Percentiles rank a stretch among this genome's conserved stretches.
Conservation (phyloP, 2,888 invertebrate genomes). For the Sepioteuthis lessoniana region DNA sequence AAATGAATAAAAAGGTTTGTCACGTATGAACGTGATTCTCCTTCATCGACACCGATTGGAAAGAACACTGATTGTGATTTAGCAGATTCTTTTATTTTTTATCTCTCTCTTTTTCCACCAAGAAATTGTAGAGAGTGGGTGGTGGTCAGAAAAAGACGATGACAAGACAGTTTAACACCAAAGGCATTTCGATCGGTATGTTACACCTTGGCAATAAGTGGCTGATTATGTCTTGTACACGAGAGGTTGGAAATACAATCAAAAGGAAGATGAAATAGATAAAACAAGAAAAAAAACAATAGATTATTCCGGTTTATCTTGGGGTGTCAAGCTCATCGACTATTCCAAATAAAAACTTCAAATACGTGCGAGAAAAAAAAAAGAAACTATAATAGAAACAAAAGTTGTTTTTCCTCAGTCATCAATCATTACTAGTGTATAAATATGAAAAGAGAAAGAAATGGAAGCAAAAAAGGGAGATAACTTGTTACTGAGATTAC, state of each 20-base stretch:
- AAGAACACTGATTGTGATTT: not conserved
- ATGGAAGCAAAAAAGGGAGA: not conserved
- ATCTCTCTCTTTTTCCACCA: too few relatives aligned
- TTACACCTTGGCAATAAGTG: not conserved
- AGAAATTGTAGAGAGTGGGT: too few relatives aligned
- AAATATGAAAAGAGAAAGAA: not conserved
- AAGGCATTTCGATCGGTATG: not conserved
- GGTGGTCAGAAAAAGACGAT: not conserved
- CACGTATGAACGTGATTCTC: not conserved
- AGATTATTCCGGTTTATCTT: constrained; percentile 6
- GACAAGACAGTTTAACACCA: constrained; percentile 23
- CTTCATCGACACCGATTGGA: not conserved
- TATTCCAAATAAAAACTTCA: constrained; percentile 12
- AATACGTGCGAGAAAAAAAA: not conserved
- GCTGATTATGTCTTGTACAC: not conserved
- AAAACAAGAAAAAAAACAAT: not conserved
- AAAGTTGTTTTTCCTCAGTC: not conserved
- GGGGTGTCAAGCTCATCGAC: constrained; percentile 10
- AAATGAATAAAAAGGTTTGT: not conserved
- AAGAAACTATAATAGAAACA: not conserved
- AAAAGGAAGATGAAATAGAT: not conserved
- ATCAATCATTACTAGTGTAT: not conserved
- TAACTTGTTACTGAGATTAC: not conserved
- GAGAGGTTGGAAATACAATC: constrained; percentile 20
- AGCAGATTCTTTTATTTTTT: not conserved